Base-by-base conservation (phyloP, 2,888 invertebrate genomes). In the Nemotelus nigrinus region DNA sequence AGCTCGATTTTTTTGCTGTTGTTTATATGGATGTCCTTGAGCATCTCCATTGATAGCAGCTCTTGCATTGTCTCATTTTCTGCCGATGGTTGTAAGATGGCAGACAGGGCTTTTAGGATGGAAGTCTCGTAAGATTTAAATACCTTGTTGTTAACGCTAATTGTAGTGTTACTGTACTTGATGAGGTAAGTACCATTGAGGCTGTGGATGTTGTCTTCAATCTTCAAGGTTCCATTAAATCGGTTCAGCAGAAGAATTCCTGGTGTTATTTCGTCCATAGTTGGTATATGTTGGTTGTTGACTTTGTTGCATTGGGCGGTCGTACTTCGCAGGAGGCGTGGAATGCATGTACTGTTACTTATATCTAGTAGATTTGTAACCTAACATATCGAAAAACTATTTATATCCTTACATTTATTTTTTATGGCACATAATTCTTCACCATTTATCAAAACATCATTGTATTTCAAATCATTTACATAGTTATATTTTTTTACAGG, bases 201-300 rank as follows among this genome's bases (percentile, higher is more conserved):
- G 44, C 68, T 70, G 3, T 60, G 60, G 3, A 58, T 4, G 7
- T 67, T 10, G 5, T 47, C 39, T n/a, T 43, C 41, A 8, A 39
- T 55, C 45, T 63, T 41, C 4, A 77, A 45, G 43, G 55, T 70
- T 50, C 76, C 77, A 43, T 67, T 79, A 45, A 74, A 81, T 65
- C 78, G 58, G 45, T 81, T 81, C 8, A 81, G 63, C 8, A 81
- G 63, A 44, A 81, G 25, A 25, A 80, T 72, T 7, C 79, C 81
- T 8, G 77, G 68, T 3, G 57, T 6, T 43, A 81, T 77, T 72
- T 80, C 79, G 8, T 81, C 80, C 3, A 79, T 57, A 5, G 55
- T 64, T 10, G 74, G 68, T 48, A 81, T 67, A 53, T 80, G 71
- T 39, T 80, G 77, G 57, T 68, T 77, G 47, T 80, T 79, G 7